A percentile compares a stretch with the other conserved stretches of the same genome.
phyloP scores from a whole-genome alignment of 2,113 vertebrate species.

The Sclerurus mexicanus region DNA sequence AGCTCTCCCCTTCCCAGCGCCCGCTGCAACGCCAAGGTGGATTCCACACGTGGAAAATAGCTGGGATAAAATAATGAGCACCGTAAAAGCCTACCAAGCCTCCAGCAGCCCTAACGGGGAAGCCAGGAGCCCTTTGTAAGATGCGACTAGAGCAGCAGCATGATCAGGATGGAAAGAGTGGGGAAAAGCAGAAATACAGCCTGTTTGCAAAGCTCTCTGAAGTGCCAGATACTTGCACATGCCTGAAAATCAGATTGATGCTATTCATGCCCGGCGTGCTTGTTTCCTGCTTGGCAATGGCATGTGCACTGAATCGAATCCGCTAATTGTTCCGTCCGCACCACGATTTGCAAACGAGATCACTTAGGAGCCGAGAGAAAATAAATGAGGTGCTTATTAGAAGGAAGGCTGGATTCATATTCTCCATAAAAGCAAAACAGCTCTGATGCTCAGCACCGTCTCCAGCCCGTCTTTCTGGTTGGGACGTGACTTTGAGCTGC shows the following conservation, averaged over 20 bases:
- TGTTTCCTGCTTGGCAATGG: constrained; percentile 55
- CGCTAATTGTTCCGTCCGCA: constrained; percentile 72
- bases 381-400: constrained; percentile 72
- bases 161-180: neutral
- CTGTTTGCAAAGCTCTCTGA: constrained; percentile 30
- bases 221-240: constrained; percentile 67
- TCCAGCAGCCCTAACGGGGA: neutral
- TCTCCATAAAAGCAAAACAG: neutral
- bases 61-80: neutral
- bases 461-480: neutral
- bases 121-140: neutral
- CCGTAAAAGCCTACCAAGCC: neutral
- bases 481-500: constrained; percentile 14
- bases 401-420: constrained; percentile 26
- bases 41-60: neutral
- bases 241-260: constrained; percentile 68
- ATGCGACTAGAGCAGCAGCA: neutral
- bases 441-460: neutral
- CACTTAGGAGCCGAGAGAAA: constrained; percentile 67
- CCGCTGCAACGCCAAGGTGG: neutral
- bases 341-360: constrained; percentile 66
- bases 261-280: constrained; percentile 46
- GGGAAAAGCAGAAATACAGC: neutral
- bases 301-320: constrained; percentile 67
- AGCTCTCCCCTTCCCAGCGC: neutral